These are phyloP conservation scores for Drosophila navojoa DNA, from an alignment of 1,140 invertebrate species.

Conservation along the genomic window DNA sequence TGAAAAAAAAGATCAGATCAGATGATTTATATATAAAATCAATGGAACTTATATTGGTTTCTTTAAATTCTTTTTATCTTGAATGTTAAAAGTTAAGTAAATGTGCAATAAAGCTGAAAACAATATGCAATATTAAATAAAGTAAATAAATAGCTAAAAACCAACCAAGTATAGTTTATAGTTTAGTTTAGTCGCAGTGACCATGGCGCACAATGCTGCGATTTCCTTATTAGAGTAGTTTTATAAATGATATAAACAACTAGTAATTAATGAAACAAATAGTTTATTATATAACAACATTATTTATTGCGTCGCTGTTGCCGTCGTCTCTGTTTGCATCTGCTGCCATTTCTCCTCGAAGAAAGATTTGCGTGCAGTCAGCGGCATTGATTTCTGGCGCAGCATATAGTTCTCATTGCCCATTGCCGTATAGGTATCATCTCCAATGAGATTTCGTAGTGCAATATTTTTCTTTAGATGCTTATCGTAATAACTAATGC, in stretches of 20 bases:
- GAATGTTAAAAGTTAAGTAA: too few relatives aligned
- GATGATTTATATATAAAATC: too few relatives aligned
- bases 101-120: too few relatives aligned
- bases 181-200: too few relatives aligned
- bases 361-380: constrained; percentile 87
- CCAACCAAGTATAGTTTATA: too few relatives aligned
- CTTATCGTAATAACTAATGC: constrained; percentile 90
- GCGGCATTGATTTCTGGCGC: constrained; percentile 86
- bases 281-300: constrained; percentile 13
- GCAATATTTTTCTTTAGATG: constrained; percentile 89
- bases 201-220: too few relatives aligned
- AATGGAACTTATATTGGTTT: too few relatives aligned
- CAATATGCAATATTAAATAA: too few relatives aligned
- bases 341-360: constrained; percentile 68
- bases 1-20: too few relatives aligned
- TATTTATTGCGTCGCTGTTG: constrained; percentile 21
- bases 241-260: too few relatives aligned
- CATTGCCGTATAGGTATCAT: constrained; percentile 86
- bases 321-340: constrained; percentile 29
- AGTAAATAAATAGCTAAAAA: too few relatives aligned
- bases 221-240: not conserved
- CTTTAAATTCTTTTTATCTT: too few relatives aligned
- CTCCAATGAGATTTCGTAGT: constrained; percentile 87
- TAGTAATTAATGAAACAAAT: constrained; percentile 9
- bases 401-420: constrained; percentile 89